Conservation (phyloP, 2,113 vertebrate genomes). For the Apteryx owenii region DNA sequence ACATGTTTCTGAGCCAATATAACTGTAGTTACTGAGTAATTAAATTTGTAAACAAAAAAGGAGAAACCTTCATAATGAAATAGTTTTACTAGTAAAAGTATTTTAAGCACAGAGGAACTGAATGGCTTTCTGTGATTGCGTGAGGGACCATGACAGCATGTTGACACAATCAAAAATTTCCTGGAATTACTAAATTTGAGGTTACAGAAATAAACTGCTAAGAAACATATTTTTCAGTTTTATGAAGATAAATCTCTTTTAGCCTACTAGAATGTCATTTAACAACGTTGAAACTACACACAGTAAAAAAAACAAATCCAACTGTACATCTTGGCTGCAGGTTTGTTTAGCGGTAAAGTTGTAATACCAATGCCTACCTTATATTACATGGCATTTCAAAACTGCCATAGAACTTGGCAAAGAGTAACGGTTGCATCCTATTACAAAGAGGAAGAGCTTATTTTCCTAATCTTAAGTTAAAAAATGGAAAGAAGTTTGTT, state of each 20-base stretch:
- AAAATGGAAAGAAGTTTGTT: not conserved
- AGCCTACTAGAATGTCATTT: not conserved
- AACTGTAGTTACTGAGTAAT: not conserved
- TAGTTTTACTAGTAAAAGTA: not conserved
- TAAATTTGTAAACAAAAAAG: not conserved
- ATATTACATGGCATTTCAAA: not conserved
- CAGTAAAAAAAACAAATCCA: not conserved
- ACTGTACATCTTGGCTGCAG: not conserved
- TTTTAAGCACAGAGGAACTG: not conserved
- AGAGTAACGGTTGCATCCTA: not conserved
- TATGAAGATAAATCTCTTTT: not conserved
- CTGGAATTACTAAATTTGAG: not conserved
- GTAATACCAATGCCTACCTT: not conserved
- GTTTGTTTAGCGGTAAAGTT: not conserved
- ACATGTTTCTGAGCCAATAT: not conserved
- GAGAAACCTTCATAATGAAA: not conserved
- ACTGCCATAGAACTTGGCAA: not conserved
- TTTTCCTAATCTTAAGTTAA: not conserved
- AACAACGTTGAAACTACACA: not conserved
- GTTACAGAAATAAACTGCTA: not conserved
- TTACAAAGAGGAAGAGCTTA: not conserved
- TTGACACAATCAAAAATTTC: not conserved
- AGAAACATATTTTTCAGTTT: not conserved
- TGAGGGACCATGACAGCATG: not conserved
- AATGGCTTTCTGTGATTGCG: not conserved